Percentiles rank a stretch among this genome's conserved stretches.
Conservation (phyloP, 2,113 vertebrate species). For the Picathartes gymnocephalus region DNA sequence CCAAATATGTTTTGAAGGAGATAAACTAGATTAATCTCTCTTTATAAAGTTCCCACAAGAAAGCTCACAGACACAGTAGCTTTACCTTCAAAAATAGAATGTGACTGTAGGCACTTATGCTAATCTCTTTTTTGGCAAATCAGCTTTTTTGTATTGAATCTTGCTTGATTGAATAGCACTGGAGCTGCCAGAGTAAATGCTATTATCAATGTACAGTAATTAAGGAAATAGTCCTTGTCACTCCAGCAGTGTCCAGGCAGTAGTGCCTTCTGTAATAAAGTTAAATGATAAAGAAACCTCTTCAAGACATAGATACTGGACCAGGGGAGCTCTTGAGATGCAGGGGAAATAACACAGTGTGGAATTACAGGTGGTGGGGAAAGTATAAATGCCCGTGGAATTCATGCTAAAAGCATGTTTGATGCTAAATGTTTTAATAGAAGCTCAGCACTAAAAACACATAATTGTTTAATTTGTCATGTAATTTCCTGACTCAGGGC, state of each 20-base stretch:
- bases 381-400: background rate
- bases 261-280: slow-evolving; percentile 67
- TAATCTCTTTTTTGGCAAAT: slow-evolving; percentile 76
- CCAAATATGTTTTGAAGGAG: slow-evolving; percentile 49
- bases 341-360: background rate
- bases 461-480: slow-evolving; percentile 60
- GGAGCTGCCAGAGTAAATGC: slow-evolving; percentile 72
- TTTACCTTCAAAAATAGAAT: slow-evolving; percentile 74
- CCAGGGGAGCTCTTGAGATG: background rate
- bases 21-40: slow-evolving; percentile 60
- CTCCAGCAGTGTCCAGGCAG: slow-evolving; percentile 62
- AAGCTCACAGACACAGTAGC: slow-evolving; percentile 61
- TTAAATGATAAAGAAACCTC: slow-evolving; percentile 70
- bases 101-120: slow-evolving; percentile 70
- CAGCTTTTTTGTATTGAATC: slow-evolving; percentile 73
- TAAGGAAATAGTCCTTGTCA: slow-evolving; percentile 76
- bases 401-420: background rate
- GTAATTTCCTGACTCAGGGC: slow-evolving; percentile 57
- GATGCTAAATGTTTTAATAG: background rate
- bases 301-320: slow-evolving; percentile 19
- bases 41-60: slow-evolving; percentile 64
- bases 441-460: slow-evolving; percentile 21
- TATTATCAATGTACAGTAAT: slow-evolving; percentile 75
- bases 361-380: background rate
- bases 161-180: slow-evolving; percentile 72